Evolutionary conservation across 2,797 vertebrate species (phyloP), one percentile per base, ranked within the genome.

Genomic region (Chaetophractus vellerosus): DNA sequence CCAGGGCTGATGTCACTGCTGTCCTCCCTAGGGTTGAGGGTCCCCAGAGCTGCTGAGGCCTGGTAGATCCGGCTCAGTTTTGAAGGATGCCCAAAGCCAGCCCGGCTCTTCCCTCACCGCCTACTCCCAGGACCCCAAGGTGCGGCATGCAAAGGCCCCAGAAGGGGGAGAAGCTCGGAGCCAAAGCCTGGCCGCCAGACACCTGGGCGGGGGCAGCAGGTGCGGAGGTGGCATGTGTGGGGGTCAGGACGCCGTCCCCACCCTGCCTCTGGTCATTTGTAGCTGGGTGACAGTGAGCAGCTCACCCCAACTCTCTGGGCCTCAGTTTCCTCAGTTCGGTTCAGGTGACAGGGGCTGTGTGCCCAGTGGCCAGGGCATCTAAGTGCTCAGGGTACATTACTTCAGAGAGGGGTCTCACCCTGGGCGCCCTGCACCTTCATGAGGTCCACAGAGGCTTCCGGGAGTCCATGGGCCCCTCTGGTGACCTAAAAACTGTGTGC

Each of bases 351-450:
- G 21, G 71, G 41, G 2, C 61, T 23, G 76, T 1, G 2, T 24
- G 23, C 0, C 0, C 1, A 1, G 57, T 0, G 0, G 19, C 66
- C 66, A 68, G 33, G 6, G 66, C 59, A 61, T 28, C 7, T 15
- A 16, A 19, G 31, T 0, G 0, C 69, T 5, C 8, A 3, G 1
- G 2, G 33, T 0, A 0, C 0, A 18, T 52, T 0, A 33, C 11
- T 75, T 45, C n/a, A 26, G 12, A 71, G 0, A 4, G 59, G 33
- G 12, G 4, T 28, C 74, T 50, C 23, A 2, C 28, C 50, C 66
- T 21, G 14, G n/a, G 48, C 14, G 16, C 8, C 69, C 55, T 7
- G 41, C 41, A 59, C 38, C 36, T 61, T 81, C 71, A 0, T 24
- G 36, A 14, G 61, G 55, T 9, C 48, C 64, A 12, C 31, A 4